phyloP scores from a whole-genome alignment of 2,797 vertebrate genomes.

The Phoxinus dragarum region DNA sequence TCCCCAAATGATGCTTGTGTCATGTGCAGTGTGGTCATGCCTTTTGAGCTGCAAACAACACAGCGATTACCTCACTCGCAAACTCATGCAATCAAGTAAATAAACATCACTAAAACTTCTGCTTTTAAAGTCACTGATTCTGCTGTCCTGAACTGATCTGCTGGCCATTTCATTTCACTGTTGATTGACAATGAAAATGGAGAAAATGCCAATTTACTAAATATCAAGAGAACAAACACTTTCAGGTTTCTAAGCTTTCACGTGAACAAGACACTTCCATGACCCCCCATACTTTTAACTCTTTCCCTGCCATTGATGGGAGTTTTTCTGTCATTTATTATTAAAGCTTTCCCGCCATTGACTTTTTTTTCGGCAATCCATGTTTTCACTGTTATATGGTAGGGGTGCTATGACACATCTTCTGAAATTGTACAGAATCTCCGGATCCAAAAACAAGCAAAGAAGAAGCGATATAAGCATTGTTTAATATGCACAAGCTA shows the following conservation, averaged over 20 bases:
- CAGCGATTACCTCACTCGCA: constrained; percentile 24
- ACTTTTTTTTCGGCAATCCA: background rate
- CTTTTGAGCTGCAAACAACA: constrained; percentile 8
- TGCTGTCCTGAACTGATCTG: constrained; percentile 37
- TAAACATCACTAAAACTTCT: constrained; percentile 50
- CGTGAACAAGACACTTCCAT: background rate
- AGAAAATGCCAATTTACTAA: background rate
- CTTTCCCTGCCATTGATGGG: background rate
- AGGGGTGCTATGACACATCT: background rate
- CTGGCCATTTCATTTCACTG: constrained; percentile 37
- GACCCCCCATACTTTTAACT: background rate
- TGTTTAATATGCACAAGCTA: background rate
- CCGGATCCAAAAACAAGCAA: background rate
- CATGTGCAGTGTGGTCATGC: constrained; percentile 57
- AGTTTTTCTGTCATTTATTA: background rate
- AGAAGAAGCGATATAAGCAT: background rate
- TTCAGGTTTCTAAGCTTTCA: background rate
- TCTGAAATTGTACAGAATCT: background rate
- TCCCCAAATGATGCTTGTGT: constrained; percentile 40
- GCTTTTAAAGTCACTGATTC: constrained; percentile 41
- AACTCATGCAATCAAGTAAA: constrained; percentile 16
- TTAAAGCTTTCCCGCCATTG: background rate
- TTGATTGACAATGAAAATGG: background rate
- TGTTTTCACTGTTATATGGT: background rate
- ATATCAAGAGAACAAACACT: background rate